phyloP scores from a whole-genome alignment of 1,140 invertebrate genomes.

The Magallana angulata region DNA sequence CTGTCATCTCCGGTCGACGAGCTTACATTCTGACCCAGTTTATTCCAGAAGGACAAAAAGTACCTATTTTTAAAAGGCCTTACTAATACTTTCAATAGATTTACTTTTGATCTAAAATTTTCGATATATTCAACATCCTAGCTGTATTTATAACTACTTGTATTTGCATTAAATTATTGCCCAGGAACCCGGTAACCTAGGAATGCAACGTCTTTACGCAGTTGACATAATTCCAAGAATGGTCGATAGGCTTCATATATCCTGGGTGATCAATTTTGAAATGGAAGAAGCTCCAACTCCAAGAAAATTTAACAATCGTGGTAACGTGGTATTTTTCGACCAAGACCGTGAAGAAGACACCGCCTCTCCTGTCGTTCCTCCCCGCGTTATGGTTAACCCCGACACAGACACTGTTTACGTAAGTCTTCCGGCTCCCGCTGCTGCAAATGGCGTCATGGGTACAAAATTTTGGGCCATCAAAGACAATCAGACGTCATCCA shows the following conservation, averaged over 20 bases:
- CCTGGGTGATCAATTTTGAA: constrained; percentile 66
- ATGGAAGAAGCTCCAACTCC: constrained; percentile 45
- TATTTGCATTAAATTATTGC: not conserved
- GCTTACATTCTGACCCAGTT: constrained; percentile 67
- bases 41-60: constrained; percentile 49
- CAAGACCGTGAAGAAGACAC: not conserved
- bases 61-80: not conserved
- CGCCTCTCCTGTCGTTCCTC: not conserved
- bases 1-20: constrained; percentile 61
- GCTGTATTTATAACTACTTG: not conserved
- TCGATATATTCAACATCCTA: no score
- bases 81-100: no score
- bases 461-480: constrained; percentile 54
- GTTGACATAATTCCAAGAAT: constrained; percentile 60
- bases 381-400: constrained; percentile 52
- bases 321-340: constrained; percentile 22
- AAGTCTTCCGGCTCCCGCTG: constrained; percentile 55
- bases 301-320: not conserved
- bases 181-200: constrained; percentile 54
- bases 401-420: constrained; percentile 57
- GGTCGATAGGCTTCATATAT: constrained; percentile 54
- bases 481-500: constrained; percentile 47
- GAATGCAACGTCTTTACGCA: constrained; percentile 67
- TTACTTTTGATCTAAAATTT: no score
- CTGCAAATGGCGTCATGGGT: not conserved